A percentile compares a stretch with the other conserved stretches of the same genome.
Evolutionary conservation across 2,113 vertebrate species (phyloP).

Genomic region (Rhadina sibilatrix): DNA sequence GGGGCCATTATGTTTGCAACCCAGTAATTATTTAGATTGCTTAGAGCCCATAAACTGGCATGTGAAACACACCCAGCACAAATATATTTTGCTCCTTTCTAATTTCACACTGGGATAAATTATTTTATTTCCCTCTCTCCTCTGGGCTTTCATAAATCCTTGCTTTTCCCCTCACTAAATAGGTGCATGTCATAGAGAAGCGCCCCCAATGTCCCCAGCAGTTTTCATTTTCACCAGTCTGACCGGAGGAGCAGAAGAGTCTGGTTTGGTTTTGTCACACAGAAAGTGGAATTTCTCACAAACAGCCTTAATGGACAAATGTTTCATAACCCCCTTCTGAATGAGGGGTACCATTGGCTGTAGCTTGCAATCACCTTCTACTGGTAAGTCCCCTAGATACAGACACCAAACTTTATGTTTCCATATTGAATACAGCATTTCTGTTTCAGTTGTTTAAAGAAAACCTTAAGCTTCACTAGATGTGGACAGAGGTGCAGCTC

Average conservation of each 20-base stretch:
- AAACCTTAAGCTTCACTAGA: background rate
- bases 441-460: background rate
- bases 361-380: background rate
- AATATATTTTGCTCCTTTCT: background rate
- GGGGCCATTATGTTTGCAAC: background rate
- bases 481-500: background rate
- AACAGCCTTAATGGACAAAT: background rate
- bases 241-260: background rate
- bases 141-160: background rate
- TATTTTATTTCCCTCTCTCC: background rate
- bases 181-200: background rate
- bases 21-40: slow-evolving; percentile 39
- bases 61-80: slow-evolving; percentile 9
- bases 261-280: background rate
- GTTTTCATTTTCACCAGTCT: background rate
- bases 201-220: background rate
- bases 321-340: background rate
- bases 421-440: background rate
- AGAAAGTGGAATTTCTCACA: background rate
- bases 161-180: background rate
- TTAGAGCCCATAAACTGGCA: slow-evolving; percentile 4
- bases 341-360: background rate
- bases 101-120: background rate
- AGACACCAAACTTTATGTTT: background rate
- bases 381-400: background rate